These are phyloP conservation scores for Rosalia funebris DNA, from an alignment of 2,888 invertebrate species.

Conservation along the genomic window DNA sequence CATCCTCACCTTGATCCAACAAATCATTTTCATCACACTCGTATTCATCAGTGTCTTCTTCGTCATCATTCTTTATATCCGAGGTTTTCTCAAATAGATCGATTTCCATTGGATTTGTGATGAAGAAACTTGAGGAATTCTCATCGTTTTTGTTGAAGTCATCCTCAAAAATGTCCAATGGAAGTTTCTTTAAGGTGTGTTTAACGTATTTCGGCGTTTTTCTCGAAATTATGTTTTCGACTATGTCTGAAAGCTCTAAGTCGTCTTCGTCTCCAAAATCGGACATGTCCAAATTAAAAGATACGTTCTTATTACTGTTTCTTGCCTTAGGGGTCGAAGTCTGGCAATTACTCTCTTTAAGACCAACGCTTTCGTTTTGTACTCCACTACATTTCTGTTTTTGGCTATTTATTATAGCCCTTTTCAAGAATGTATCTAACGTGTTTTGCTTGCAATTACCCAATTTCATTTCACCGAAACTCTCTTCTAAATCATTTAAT, in stretches of 20 bases:
- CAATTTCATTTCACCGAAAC: constrained; percentile 36
- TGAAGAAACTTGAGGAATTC: constrained; percentile 54
- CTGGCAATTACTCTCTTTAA: constrained; percentile 13
- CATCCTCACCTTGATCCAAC: neutral
- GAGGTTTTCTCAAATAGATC: constrained; percentile 74
- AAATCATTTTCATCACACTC: constrained; percentile 35
- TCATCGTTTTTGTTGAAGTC: neutral
- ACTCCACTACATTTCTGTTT: constrained; percentile 48
- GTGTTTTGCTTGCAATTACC: constrained; percentile 37
- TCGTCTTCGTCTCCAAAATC: constrained; percentile 61
- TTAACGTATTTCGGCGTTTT: constrained; percentile 48
- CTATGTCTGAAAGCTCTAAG: constrained; percentile 67
- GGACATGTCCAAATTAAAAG: constrained; percentile 52
- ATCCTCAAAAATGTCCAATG: constrained; percentile 7
- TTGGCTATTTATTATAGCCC: constrained; percentile 45
- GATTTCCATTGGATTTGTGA: constrained; percentile 57
- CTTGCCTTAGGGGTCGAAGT: constrained; percentile 49
- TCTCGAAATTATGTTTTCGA: constrained; percentile 65
- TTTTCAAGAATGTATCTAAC: constrained; percentile 55
- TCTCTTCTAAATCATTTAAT: constrained; percentile 32
- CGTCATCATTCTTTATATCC: constrained; percentile 41
- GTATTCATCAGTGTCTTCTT: constrained; percentile 37
- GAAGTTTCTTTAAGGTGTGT: constrained; percentile 41
- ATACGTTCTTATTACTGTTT: constrained; percentile 9
- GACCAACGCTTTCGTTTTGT: constrained; percentile 2